These are phyloP conservation scores for Callocephalon fimbriatum DNA, from an alignment of 2,113 vertebrate genomes.

Conservation along the genomic window DNA sequence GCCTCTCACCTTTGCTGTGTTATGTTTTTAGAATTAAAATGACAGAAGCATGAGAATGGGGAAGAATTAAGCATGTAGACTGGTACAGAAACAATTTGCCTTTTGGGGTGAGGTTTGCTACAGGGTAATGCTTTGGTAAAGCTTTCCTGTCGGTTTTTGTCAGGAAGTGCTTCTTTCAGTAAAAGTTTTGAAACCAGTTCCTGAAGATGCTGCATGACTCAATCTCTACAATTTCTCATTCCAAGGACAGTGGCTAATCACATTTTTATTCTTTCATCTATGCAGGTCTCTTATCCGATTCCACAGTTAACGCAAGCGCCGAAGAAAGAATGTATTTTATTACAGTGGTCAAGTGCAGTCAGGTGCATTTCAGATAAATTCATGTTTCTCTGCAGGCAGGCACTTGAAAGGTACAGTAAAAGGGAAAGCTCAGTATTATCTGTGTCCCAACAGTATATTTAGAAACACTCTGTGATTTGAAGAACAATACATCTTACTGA, in stretches of 20 bases:
- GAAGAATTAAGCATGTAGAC: background rate
- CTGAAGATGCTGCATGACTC: background rate
- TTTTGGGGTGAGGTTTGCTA: background rate
- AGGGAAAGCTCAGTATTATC: background rate
- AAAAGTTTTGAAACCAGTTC: background rate
- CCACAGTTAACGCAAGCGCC: conserved; percentile 68
- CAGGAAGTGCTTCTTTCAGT: background rate
- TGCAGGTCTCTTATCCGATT: conserved; percentile 81
- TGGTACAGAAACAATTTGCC: background rate
- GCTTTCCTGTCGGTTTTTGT: background rate
- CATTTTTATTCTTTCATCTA: background rate
- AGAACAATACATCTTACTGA: background rate
- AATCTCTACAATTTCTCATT: background rate
- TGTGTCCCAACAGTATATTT: background rate
- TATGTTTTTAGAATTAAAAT: background rate
- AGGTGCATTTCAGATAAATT: conserved; percentile 75
- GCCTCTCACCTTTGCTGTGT: background rate
- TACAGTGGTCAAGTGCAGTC: conserved; percentile 71
- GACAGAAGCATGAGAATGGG: background rate
- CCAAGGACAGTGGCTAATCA: background rate
- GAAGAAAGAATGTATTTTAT: conserved; percentile 82
- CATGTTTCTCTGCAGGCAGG: background rate
- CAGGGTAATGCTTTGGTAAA: background rate
- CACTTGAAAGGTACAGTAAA: conserved; percentile 15
- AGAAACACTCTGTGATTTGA: background rate